A percentile compares a stretch with the other conserved stretches of the same genome.
Conservation (phyloP, 2,797 vertebrate genomes). For the Eremophila alpestris region DNA sequence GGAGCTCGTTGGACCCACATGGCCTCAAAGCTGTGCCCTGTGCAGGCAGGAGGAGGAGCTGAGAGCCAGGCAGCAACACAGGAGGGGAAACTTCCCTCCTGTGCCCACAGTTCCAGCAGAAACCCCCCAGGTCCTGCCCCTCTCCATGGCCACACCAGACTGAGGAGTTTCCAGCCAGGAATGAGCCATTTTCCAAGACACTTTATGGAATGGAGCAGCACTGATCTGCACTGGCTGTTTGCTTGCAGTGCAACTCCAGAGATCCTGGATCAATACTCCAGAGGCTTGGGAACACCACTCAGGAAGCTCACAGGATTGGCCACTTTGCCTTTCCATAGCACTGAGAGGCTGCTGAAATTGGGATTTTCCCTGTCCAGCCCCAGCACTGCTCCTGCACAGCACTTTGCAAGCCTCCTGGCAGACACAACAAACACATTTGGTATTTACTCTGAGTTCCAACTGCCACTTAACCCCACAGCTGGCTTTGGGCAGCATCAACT, state of each 20-base stretch:
- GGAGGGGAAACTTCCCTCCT: neutral
- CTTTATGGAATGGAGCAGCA: neutral
- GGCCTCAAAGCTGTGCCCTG: neutral
- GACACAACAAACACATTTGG: neutral
- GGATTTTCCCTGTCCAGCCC: neutral
- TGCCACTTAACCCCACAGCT: neutral
- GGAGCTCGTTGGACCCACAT: fast-evolving
- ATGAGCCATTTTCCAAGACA: neutral
- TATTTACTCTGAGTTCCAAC: neutral
- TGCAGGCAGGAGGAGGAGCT: neutral
- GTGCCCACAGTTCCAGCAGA: neutral
- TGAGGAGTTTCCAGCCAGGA: neutral
- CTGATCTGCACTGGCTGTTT: neutral
- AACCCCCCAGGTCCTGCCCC: neutral
- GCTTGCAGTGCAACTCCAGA: neutral
- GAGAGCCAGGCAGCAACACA: neutral
- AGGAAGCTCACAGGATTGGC: neutral
- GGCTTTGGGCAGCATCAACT: neutral
- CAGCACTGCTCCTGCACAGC: neutral
- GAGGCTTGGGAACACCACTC: neutral
- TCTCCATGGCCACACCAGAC: neutral
- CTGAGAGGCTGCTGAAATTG: neutral
- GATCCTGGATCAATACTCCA: neutral
- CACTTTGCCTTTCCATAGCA: neutral
- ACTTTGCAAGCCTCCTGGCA: neutral